phyloP scores from a whole-genome alignment of 2,113 vertebrate species.

The Dasyurus viverrinus region DNA sequence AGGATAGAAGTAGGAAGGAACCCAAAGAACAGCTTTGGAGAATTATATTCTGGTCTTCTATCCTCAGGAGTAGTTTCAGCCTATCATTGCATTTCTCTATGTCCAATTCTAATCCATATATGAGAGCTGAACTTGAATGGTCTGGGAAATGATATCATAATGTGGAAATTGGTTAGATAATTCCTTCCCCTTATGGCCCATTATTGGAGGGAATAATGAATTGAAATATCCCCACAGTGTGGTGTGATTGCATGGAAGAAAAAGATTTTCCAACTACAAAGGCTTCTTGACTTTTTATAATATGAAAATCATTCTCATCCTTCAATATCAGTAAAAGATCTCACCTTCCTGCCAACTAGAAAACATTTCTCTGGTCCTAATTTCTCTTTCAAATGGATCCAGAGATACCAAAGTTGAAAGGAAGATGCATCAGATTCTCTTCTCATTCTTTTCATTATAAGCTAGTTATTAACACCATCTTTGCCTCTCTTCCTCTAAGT shows the following conservation, averaged over 20 bases:
- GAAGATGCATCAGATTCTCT: not conserved
- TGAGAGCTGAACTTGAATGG: not conserved
- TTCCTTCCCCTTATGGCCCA: not conserved
- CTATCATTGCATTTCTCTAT: not conserved
- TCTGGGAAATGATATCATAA: not conserved
- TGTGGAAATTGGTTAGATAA: constrained; percentile 9
- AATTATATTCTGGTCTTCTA: constrained; percentile 8
- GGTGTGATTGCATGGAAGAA: not conserved
- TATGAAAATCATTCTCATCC: not conserved
- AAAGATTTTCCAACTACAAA: not conserved
- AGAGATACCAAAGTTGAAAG: not conserved
- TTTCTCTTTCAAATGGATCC: not conserved
- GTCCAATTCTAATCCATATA: not conserved
- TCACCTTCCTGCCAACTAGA: not conserved
- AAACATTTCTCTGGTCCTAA: not conserved
- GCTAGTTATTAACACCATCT: too few species aligned
- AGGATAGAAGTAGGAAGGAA: not conserved
- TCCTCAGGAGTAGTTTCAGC: constrained; percentile 14
- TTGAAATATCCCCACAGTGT: not conserved
- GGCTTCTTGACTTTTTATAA: not conserved
- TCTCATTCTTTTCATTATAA: not conserved
- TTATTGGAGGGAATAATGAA: not conserved
- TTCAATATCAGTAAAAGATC: not conserved
- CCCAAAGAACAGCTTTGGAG: constrained; percentile 31
- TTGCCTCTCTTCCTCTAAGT: not conserved